Evolutionary conservation across 2,888 invertebrate species (phyloP), one percentile per base, ranked within the genome.

Genomic region (Isotomurus palustris): DNA sequence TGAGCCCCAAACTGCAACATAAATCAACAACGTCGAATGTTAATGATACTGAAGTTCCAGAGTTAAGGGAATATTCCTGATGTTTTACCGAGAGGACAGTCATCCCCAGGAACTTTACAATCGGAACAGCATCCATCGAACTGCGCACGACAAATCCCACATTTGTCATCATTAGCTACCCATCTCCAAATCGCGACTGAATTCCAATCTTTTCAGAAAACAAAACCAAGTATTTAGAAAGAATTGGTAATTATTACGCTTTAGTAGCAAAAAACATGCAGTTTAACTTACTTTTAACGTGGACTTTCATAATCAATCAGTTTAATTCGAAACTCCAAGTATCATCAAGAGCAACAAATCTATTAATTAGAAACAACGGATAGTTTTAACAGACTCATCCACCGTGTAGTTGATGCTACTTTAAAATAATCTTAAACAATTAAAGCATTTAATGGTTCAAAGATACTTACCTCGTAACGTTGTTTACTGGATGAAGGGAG

Each of bases 101-200:
- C 95, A 80, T 97, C 96, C 50, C 96, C 96, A 22, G 96, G 96
- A 66, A 93, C 80, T 77, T 93, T 92, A 78, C 96, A 97, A 77
- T 97, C 96, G 2, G 95, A 92, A 74, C 96, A 97, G 75, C 95
- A 95, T 72, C 91, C 93, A 77, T 99, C 97, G 79, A 99, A 99
- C 48, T 96, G 88, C 90, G 96, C 93, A 63, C 97, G 88, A 79
- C 99, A 99, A 75, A 99, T 99, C 58, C 99, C 97, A 75, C 95
- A 95, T 75, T 92, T 96, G 76, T 99, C 97, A 80, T 97, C 97
- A 77, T 96, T 96, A 24, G 96, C 96, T 69, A 94, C 86, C 97
- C 97, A 99, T 74, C 91, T 87, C 99, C 99, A 99, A 75, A 91
- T 89, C 71, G 96, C 96, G 62, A 96, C 94, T 67, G 91, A 91